Evolutionary conservation across 2,797 vertebrate genomes (phyloP).

Genomic region (Pangasius larnaudii): DNA sequence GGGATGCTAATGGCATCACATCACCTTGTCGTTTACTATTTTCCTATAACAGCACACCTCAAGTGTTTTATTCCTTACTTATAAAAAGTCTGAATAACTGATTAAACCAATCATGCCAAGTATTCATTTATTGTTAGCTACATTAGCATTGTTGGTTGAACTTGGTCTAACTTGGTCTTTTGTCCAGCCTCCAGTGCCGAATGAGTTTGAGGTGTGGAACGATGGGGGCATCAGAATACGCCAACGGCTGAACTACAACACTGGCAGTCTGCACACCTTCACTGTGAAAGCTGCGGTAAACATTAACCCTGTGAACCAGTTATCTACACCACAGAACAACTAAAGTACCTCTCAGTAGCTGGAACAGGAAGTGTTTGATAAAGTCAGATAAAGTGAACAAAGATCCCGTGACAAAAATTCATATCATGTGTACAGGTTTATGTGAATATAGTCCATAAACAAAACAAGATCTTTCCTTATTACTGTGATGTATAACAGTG

Average conservation of each 20-base stretch:
- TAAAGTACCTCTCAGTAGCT: not conserved
- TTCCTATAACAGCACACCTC: not conserved
- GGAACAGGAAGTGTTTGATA: not conserved
- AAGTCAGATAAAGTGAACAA: not conserved
- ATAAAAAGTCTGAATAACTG: not conserved
- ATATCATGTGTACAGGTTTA: not conserved
- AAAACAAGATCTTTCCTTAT: not conserved
- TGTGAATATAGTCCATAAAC: not conserved
- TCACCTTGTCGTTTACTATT: not conserved
- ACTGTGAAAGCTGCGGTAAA: conserved; percentile 72
- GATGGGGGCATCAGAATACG: conserved; percentile 70
- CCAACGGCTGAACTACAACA: conserved; percentile 75
- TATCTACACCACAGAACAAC: not conserved
- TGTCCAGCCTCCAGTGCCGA: conserved; percentile 67
- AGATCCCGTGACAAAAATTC: not conserved
- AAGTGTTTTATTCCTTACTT: not conserved
- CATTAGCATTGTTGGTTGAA: not conserved
- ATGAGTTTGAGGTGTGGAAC: conserved; percentile 67
- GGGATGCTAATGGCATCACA: not conserved
- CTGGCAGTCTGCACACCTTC: conserved; percentile 66
- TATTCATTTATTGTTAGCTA: not conserved
- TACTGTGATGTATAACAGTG: not conserved
- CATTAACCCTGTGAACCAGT: not conserved
- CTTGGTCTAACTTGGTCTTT: not conserved
- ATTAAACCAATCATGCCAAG: not conserved